Conservation (phyloP, 2,797 vertebrate species). For the Cuculus canorus region DNA sequence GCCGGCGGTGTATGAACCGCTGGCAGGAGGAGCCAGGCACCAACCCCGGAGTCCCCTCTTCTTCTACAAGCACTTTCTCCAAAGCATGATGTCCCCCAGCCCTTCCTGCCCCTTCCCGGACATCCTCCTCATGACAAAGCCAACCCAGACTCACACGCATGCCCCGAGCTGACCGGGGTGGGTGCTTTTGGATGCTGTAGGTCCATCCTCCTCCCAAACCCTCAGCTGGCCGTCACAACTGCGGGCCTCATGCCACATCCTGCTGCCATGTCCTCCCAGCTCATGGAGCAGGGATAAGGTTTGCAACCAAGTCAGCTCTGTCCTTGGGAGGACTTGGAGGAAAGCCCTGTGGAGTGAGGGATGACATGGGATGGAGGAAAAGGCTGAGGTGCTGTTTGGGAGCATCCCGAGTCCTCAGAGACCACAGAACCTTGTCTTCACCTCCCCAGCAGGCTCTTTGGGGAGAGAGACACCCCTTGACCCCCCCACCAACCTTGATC, state of each 20-base stretch:
- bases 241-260: neutral
- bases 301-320: neutral
- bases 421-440: neutral
- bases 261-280: neutral
- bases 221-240: neutral
- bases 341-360: neutral
- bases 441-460: neutral
- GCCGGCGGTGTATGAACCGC: conserved; percentile 94
- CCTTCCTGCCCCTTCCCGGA: conserved; percentile 54
- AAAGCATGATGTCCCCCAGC: conserved; percentile 86
- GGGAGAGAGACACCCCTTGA: neutral
- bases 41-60: conserved; percentile 88
- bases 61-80: conserved; percentile 91
- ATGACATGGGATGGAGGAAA: neutral
- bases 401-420: neutral
- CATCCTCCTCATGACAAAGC: conserved; percentile 68
- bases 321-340: neutral
- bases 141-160: neutral
- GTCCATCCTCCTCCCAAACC: neutral
- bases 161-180: neutral
- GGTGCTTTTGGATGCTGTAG: conserved; percentile 10
- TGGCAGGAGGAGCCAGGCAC: conserved; percentile 93
- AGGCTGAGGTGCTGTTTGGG: neutral
- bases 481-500: fast-evolving
- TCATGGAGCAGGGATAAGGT: neutral